Evolutionary conservation across 2,888 invertebrate species (phyloP).

Genomic region (Drosophila acutilabella): DNA sequence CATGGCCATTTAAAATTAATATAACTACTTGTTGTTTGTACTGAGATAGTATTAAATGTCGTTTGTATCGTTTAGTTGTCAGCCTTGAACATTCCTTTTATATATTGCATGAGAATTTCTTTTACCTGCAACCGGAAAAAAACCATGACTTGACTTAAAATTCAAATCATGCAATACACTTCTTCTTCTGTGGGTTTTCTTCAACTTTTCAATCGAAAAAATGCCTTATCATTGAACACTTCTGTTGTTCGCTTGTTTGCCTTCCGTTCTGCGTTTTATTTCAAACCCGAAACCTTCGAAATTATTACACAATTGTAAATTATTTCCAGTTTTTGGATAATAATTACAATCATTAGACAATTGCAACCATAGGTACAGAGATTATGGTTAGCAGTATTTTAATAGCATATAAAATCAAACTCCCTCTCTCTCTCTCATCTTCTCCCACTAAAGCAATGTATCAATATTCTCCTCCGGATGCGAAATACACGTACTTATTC

Average conservation of each 20-base stretch:
- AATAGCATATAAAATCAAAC: neutral
- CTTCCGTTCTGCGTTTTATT: constrained; percentile 29
- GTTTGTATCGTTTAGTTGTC: constrained; percentile 2
- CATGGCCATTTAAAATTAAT: constrained; percentile 42
- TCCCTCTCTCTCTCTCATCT: no score
- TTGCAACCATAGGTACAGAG: constrained; percentile 3
- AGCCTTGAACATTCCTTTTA: constrained; percentile 32
- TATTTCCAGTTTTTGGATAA: constrained; percentile 19
- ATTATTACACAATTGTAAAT: constrained; percentile 48
- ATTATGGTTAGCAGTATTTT: constrained; percentile 5
- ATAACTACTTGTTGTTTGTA: constrained; percentile 2
- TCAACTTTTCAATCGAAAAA: constrained; percentile 33
- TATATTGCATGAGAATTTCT: constrained; percentile 45
- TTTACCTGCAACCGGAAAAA: constrained; percentile 31
- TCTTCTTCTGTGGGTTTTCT: constrained; percentile 4
- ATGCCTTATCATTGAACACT: constrained; percentile 59
- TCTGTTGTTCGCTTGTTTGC: constrained; percentile 9
- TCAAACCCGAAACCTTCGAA: constrained; percentile 47
- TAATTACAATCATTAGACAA: constrained; percentile 15
- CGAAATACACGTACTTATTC: neutral
- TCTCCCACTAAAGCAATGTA: no score
- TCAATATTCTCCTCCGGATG: neutral
- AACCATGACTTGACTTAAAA: constrained; percentile 55
- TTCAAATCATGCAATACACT: constrained; percentile 55
- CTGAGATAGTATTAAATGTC: neutral